Percentiles rank a stretch among this genome's conserved stretches.
Conservation (phyloP, 2,797 vertebrate species). For the Crypturellus tataupa region DNA sequence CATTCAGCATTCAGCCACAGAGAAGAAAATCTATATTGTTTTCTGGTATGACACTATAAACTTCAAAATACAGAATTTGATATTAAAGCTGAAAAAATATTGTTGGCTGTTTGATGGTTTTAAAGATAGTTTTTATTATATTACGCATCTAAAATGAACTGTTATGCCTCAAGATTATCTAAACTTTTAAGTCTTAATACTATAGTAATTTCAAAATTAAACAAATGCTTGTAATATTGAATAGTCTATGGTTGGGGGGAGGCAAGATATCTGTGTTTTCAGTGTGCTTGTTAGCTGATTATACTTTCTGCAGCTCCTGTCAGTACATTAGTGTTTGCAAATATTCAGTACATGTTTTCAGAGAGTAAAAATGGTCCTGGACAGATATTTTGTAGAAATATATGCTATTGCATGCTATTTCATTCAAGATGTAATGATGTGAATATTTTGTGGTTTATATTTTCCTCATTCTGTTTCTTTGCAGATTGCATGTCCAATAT, state of each 20-base stretch:
- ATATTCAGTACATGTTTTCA: background rate
- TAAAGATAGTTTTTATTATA: background rate
- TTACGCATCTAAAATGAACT: slow-evolving; percentile 18
- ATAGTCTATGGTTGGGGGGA: background rate
- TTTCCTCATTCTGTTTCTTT: slow-evolving; percentile 63
- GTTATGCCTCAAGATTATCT: slow-evolving; percentile 4
- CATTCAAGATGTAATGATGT: background rate
- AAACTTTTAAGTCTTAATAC: background rate
- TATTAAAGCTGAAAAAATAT: slow-evolving; percentile 34
- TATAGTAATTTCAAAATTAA: background rate
- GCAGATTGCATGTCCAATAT: slow-evolving; percentile 97
- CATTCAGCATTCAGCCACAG: background rate
- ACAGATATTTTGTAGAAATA: background rate
- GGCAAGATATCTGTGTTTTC: background rate
- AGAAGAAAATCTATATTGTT: background rate
- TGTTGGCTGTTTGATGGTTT: background rate
- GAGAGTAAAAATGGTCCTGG: background rate
- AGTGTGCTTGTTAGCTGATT: background rate
- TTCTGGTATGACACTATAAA: slow-evolving; percentile 10
- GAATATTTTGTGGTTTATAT: slow-evolving; percentile 20
- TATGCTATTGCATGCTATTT: background rate
- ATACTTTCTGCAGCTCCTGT: slow-evolving; percentile 6
- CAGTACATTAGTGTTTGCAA: background rate
- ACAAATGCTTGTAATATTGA: slow-evolving; percentile 5
- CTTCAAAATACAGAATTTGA: slow-evolving; percentile 5